Percentiles rank a stretch among this genome's conserved stretches.
phyloP scores from a whole-genome alignment of 2,888 invertebrate species.

The Parnassius glacialis region DNA sequence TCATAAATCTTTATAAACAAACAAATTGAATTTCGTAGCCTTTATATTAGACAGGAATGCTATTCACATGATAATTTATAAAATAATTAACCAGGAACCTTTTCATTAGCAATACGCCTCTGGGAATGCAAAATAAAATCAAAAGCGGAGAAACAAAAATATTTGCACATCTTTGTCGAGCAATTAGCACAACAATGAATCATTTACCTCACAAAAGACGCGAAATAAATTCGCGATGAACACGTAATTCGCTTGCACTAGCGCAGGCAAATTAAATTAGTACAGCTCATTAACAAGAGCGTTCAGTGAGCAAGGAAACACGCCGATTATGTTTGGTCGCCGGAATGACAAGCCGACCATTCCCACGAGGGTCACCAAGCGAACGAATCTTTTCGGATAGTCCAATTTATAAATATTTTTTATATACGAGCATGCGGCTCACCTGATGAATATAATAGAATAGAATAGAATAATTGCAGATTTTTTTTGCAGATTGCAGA shows the following conservation, averaged over 20 bases:
- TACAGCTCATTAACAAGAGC: constrained; percentile 15
- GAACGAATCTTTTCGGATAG: not conserved
- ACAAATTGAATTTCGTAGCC: too few relatives aligned
- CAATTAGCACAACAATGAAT: constrained; percentile 21
- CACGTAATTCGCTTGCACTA: constrained; percentile 6
- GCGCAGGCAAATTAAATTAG: constrained; percentile 14
- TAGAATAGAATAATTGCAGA: too few relatives aligned
- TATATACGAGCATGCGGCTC: too few relatives aligned
- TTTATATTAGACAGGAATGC: not conserved
- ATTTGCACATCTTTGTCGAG: constrained; percentile 22
- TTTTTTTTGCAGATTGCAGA: too few relatives aligned
- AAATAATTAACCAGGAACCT: not conserved
- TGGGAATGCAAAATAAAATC: constrained; percentile 17
- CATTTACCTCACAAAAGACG: constrained; percentile 14
- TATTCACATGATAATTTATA: not conserved
- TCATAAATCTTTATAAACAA: too few relatives aligned
- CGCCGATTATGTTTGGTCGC: constrained; percentile 16
- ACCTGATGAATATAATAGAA: too few relatives aligned
- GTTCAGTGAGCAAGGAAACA: constrained; percentile 8
- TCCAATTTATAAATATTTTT: not conserved
- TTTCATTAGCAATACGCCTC: constrained; percentile 4
- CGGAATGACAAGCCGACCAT: constrained; percentile 13
- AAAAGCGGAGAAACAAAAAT: constrained; percentile 6
- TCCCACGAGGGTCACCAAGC: constrained; percentile 15
- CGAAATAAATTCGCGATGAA: constrained; percentile 15